Base-by-base conservation (phyloP, 2,113 vertebrate species). In the Psettodes erumei region DNA sequence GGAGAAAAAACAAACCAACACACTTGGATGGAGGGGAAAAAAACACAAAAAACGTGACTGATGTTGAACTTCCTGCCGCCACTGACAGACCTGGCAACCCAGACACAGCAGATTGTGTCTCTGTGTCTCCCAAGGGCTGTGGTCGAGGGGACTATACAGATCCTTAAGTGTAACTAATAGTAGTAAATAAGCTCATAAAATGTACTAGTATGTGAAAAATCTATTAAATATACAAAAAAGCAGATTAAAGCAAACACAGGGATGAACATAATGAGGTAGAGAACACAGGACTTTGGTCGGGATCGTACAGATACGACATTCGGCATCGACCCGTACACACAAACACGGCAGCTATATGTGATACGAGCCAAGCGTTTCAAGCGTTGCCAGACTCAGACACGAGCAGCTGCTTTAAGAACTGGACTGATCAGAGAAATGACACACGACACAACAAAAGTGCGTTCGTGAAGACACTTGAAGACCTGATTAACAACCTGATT, bases 281-380 rank as follows among this genome's bases (percentile, higher is more conserved):
- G 56, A 30, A 50, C 5, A 37, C 2, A 28, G 68, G 68, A 85
- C 82, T 77, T 81, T 74, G 64, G 32, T 69, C 82, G 13, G 38
- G 51, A 33, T 48, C 23, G 51, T 43, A 19, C 23, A 12, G 11
- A 16, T 16, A 3, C 42, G 48, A 9, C 5, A 2, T 53, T 50
- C 61, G 11, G 30, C 30, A 77, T 61, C 1, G 2, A 61, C 19
- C 6, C 6, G 18, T 21, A 40, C 66, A 62, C n/a, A 2, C 35
- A 7, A 37, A 27, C 28, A 37, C 8, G 42, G 30, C 28, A 58
- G 33, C 50, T 40, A 54, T 21, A 23, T 32, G 16, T 47, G n/a
- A 45, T 15, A 45, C 47, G 3, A 66, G 9, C 23, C 33, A 12
- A 25, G n/a, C n/a, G n/a, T n/a, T n/a, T n/a, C n/a, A n/a, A n/a